A percentile compares a stretch with the other conserved stretches of the same genome.
These are phyloP conservation scores for Coenobita brevimanus DNA, from an alignment of 1,140 invertebrate genomes.

Conservation along the genomic window DNA sequence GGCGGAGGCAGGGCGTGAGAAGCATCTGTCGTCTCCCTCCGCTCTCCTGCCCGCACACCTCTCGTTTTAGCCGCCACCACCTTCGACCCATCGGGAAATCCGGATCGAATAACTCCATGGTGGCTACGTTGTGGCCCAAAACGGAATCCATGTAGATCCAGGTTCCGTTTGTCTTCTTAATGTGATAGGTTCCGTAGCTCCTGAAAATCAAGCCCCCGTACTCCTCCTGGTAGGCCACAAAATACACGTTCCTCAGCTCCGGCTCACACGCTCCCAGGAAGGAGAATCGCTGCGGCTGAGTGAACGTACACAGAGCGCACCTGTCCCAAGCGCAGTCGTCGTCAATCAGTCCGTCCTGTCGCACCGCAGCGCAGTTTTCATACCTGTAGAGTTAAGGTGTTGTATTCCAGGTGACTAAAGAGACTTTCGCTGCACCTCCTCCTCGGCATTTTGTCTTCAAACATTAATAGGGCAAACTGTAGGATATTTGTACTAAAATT, in stretches of 20 bases:
- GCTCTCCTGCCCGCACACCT: constrained; percentile 21
- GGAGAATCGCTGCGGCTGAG: constrained; percentile 43
- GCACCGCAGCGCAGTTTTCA: constrained; percentile 54
- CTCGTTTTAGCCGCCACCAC: not conserved
- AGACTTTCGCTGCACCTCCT: constrained; percentile 29
- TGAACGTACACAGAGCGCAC: constrained; percentile 63
- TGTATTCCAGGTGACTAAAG: no score
- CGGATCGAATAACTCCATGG: constrained; percentile 30
- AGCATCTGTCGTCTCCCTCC: constrained; percentile 10
- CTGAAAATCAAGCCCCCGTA: constrained; percentile 52
- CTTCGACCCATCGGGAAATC: constrained; percentile 34
- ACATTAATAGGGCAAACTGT: no score
- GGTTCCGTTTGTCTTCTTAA: constrained; percentile 42
- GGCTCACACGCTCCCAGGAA: constrained; percentile 58
- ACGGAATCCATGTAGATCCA: constrained; percentile 53
- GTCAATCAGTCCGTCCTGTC: constrained; percentile 51
- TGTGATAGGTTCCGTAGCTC: constrained; percentile 63
- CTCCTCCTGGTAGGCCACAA: constrained; percentile 60
- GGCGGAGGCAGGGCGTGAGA: constrained; percentile 9
- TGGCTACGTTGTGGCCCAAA: constrained; percentile 24
- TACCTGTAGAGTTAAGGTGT: constrained; percentile 58
- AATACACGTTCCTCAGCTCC: constrained; percentile 64
- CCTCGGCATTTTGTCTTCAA: constrained; percentile 27
- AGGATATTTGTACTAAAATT: no score
- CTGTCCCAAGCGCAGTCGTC: constrained; percentile 49